Evolutionary conservation across 2,888 invertebrate species (phyloP), one percentile per base, ranked within the genome.

Genomic region (Disparrhopalites patrizii): DNA sequence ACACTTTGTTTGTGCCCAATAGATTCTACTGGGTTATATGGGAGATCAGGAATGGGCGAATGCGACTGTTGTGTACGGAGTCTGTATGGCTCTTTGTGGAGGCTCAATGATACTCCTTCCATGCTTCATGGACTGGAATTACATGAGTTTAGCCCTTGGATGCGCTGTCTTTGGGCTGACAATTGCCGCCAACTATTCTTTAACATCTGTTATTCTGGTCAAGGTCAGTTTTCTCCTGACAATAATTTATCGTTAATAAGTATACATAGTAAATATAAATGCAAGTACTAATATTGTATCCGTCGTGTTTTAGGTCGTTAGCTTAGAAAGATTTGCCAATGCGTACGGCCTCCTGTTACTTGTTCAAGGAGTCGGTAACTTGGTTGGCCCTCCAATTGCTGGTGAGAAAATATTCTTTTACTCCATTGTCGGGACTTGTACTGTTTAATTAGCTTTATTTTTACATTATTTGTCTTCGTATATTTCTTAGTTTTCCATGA

Each of bases 141-240:
- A 69, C 80, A 78, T 79, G 61, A 80, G 82, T 4, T 81, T 90
- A 50, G 86, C 85, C 63, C 78, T 84, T 0, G 82, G 87, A 0
- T 83, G 89, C 27, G 91, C 89, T n/a, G 84, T 87, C 30, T 95
- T 92, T 81, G 94, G 94, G 1, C 86, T 93, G 71, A 88, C 90
- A 79, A 91, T 94, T 76, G 91, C 93, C 28, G 93, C 93, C 66
- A 94, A 94, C 81, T 95, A 93, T 81, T 88, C 92, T 2, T 84
- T 95, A 43, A 92, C 93, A 25, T 90, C 91, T 77, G 91, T 93
- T 76, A 92, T 95, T 71, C 83, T 94, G 65, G 92, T 94, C 66
- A 89, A 94, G 78, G 84, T 93, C 76, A 56, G 61, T 52, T n/a
- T n/a, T n/a, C n/a, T n/a, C n/a, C n/a, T n/a, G n/a, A n/a, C n/a